phyloP scores from a whole-genome alignment of 2,113 vertebrate genomes.

The Nyctibius bracteatus region DNA sequence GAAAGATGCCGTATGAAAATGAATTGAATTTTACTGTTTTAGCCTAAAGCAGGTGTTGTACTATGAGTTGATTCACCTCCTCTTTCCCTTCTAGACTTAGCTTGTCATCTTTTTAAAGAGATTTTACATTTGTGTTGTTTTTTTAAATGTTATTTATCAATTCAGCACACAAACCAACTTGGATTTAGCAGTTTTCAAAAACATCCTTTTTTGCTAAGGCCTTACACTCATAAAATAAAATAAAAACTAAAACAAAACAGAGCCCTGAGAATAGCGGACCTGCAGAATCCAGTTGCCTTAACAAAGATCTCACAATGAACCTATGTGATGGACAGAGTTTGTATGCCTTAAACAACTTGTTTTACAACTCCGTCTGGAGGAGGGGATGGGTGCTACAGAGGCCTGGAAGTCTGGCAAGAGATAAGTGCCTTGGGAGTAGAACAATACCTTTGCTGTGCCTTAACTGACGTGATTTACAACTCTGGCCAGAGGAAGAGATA shows the following conservation, averaged over 20 bases:
- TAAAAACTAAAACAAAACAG: not conserved
- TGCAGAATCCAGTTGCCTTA: not conserved
- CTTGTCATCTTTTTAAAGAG: not conserved
- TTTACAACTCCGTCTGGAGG: no score
- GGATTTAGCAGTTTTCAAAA: not conserved
- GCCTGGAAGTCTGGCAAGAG: no score
- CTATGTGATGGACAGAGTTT: no score
- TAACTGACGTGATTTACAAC: no score
- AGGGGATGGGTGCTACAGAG: no score
- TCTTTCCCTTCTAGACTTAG: not conserved
- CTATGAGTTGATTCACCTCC: not conserved
- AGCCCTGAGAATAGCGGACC: not conserved
- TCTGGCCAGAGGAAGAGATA: no score
- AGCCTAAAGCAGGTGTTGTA: slow-evolving; percentile 30
- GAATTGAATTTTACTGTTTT: slow-evolving; percentile 25
- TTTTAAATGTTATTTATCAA: not conserved
- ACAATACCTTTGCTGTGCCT: no score
- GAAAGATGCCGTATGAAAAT: slow-evolving; percentile 32
- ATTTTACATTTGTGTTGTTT: not conserved
- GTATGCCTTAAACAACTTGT: no score
- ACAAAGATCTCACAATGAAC: not conserved
- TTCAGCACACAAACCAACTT: not conserved
- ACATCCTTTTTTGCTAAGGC: not conserved
- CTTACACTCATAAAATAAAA: not conserved
- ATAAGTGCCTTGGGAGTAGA: no score